Base-by-base conservation (phyloP, 2,888 invertebrate species). In the Octodonta nipae region DNA sequence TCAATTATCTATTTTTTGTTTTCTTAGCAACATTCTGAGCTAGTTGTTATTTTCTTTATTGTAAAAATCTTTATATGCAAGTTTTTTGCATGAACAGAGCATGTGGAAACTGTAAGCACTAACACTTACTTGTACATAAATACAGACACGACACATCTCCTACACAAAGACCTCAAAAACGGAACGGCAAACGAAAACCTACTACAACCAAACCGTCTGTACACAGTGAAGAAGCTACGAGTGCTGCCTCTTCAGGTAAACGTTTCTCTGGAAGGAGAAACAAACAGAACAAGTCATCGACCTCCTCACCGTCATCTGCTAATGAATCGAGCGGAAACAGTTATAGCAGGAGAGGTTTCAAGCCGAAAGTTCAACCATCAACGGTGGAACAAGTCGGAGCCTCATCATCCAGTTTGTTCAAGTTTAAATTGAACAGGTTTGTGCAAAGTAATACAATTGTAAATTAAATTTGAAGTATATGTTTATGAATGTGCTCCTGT, bases 371-470 rank as follows among this genome's bases (percentile, higher is more conserved):
- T 34, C 70, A 73, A 55, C 45, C 65, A 6, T 49, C 58, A 15
- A 55, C 70, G 41, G 66, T 69, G 2, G 76, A 76, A 43, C 65
- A 67, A 6, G 60, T 66, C 26, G 56, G 66, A 13, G 66, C 74
- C 4, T 73, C 75, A 22, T 75, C 77, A 16, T 37, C 39, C 20
- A 43, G 43, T 42, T 63, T 81, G 36, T 82, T 81, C 54, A 83
- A 84, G 61, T 78, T 85, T 49, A 87, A 86, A 57, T 63, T 87
- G 26, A 82, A 84, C 52, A 70, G 50, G 48, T 49, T 29, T 37
- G 47, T 42, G 22, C n/a, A 22, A 22, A 22, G 4, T n/a, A n/a
- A n/a, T n/a, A n/a, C n/a, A n/a, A n/a, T n/a, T n/a, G n/a, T n/a
- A n/a, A n/a, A n/a, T n/a, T n/a, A n/a, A n/a, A n/a, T n/a, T n/a